Base-by-base conservation (phyloP, 2,797 vertebrate species). In the Myripristis murdjan region DNA sequence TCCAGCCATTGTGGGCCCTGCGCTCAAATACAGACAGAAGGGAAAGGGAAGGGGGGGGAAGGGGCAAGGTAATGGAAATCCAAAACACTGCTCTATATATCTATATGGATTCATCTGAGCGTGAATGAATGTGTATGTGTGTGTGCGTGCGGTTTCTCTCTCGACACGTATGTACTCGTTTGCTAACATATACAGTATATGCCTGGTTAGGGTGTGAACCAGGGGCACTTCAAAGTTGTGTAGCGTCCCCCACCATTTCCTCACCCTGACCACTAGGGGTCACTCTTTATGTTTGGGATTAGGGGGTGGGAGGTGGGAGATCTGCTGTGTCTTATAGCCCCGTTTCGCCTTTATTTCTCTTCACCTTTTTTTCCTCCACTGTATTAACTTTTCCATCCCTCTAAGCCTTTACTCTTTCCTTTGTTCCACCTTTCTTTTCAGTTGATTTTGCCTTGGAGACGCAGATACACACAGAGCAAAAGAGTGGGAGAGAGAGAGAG, bases 401-500 rank as follows among this genome's bases (percentile, higher is more conserved):
- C 90, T 75, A 54, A 84, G 75, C 82, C 77, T 86, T 26, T 64
- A 75, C 87, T 84, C 82, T 71, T 91, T 83, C 66, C 77, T 72
- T 79, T 47, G 7, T 48, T 76, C 77, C 73, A 56, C 39, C 85
- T 81, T 85, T 58, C 79, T 67, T 77, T 86, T 76, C 75, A 88
- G 81, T 89, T 82, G 86, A 47, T 87, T 84, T 89, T 90, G 88
- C 90, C 87, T 90, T 84, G 88, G 91, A 94, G 94, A 94, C 77
- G 88, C 89, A 89, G 91, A 93, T 91, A 92, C 91, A 93, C 90
- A 94, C 91, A 93, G 92, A 94, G 93, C 92, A 89, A 91, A 87
- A 93, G 89, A 93, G 92, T 90, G 92, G 84, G 90, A 88, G 91
- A 87, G 88, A 87, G 80, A 75, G 89, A 92, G 91, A 93, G 91